Evolutionary conservation across 1,140 invertebrate species (phyloP).

Genomic region (Drosophila obscura): DNA sequence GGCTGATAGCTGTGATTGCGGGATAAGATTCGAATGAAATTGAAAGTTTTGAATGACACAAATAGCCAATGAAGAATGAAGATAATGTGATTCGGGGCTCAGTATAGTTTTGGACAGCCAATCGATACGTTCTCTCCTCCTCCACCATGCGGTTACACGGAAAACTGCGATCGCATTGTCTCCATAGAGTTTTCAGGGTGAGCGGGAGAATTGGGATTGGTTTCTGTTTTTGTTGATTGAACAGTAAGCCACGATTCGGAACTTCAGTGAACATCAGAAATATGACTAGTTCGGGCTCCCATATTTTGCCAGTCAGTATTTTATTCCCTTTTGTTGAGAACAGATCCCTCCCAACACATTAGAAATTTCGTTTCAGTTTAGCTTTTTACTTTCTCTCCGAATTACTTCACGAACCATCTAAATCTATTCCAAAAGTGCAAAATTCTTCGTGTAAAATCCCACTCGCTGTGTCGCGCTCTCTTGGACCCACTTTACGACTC

Average conservation of each 20-base stretch:
- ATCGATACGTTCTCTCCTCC: conserved; percentile 23
- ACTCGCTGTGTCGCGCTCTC: too few species aligned
- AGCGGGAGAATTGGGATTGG: neutral
- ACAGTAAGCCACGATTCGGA: conserved; percentile 4
- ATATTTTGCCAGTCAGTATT: conserved; percentile 21
- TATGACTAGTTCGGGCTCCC: neutral
- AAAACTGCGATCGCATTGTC: conserved; percentile 7
- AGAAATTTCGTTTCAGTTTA: conserved; percentile 22
- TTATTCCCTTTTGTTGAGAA: conserved; percentile 31
- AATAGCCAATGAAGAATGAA: neutral
- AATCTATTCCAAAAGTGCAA: neutral
- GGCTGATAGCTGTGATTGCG: conserved; percentile 3
- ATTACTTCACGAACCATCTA: too few species aligned
- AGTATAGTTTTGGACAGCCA: conserved; percentile 7
- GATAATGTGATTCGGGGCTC: conserved; percentile 7
- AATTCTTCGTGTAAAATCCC: too few species aligned
- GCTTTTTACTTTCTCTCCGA: conserved; percentile 7
- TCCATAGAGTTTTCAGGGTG: conserved; percentile 14
- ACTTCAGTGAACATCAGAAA: neutral
- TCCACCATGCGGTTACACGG: conserved; percentile 36
- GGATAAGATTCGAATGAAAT: conserved; percentile 42
- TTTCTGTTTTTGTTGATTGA: neutral
- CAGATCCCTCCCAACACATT: conserved; percentile 21
- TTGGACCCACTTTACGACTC: too few species aligned
- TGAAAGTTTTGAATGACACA: conserved; percentile 3